Base-by-base conservation (phyloP, 2,113 vertebrate genomes). In the Pyxicephalus adspersus region DNA sequence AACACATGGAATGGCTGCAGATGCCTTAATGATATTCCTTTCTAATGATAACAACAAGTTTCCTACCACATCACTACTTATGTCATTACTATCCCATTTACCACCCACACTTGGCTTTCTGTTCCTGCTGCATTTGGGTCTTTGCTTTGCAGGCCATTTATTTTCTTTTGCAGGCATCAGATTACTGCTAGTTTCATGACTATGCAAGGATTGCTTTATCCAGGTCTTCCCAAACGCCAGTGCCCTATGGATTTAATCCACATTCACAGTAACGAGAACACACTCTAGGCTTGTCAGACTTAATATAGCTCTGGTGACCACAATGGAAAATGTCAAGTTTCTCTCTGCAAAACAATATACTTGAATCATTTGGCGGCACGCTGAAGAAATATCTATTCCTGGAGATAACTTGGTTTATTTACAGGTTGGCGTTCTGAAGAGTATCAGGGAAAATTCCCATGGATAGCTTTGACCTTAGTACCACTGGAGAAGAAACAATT, bases 1-100 rank as follows among this genome's bases (percentile, higher is more conserved):
- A 55, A 68, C 57, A 29, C 52, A 57, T 65, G 26, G n/a, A 25
- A 70, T 18, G 66, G 5, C 66, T 72, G 29, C 55, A 29, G n/a
- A 23, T 23, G 57, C 55, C 57, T n/a, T 79, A 68, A 79, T 79
- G 64, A 67, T 79, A 79, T 79, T 68, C 77, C 31, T 70, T 50
- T 58, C 15, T 68, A 68, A 68, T 76, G 73, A 64, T 67, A 70
- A 65, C 26, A 79, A 57, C 52, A 58, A 23, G 29, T 55, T 70
- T 68, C 77, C 64, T 67, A 79, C 52, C 77, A 67, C 64, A 68
- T 66, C 65, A 68, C 52, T 50, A 31, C 64, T 79, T 58, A 79
- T 79, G 58, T 60, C 51, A 79, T 79, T 79, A 79, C 65, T 45
- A 64, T 25, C 65, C 77, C 77, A 79, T 79, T 79, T 60, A 79